Evolutionary conservation across 2,113 vertebrate genomes (phyloP), one percentile per base, ranked within the genome.

Genomic region (Percopsis transmontana): DNA sequence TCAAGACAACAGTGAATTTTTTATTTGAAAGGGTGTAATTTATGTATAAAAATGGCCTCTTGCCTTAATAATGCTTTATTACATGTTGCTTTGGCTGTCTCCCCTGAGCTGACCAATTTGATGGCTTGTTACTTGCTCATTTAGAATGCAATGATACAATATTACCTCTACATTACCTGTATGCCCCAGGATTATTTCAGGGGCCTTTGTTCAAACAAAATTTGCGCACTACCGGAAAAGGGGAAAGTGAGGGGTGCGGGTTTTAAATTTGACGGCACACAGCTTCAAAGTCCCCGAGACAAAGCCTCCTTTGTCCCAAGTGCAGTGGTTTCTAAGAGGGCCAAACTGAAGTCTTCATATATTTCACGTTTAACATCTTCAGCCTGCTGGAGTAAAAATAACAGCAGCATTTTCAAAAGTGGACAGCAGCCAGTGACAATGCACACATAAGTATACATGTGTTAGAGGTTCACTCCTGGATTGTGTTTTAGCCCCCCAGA

Each of bases 41-140:
- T 1, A 33, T 33, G 41, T 45, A 54, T 42, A 21, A n/a, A 2
- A 10, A 44, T 51, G 20, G 44, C 54, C 19, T 33, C 33, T 59
- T 23, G 16, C 47, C 60, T 39, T 61, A 6, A 39, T 45, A 48
- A 51, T 16, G 15, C 50, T 13, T 18, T 47, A 19, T 13, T 18
- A 63, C 61, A 64, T 77, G 56, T 61, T 66, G 65, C 21, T 74
- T 74, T 81, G 70, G 74, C 55, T 6, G 19, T 63, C n/a, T 11
- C 44, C 12, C 27, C 8, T 14, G 6, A 19, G 45, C 41, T 44
- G 42, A 44, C 14, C 45, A 19, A 8, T 50, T 5, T 38, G 45
- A 3, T 18, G 14, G 51, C 27, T 24, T 2, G 14, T 48, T 63
- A 16, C 42, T 14, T 53, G 58, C 60, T 33, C 12, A 48, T 62